These are phyloP conservation scores for Zaprionus obscuricornis DNA, from an alignment of 2,888 invertebrate species.

Conservation along the genomic window DNA sequence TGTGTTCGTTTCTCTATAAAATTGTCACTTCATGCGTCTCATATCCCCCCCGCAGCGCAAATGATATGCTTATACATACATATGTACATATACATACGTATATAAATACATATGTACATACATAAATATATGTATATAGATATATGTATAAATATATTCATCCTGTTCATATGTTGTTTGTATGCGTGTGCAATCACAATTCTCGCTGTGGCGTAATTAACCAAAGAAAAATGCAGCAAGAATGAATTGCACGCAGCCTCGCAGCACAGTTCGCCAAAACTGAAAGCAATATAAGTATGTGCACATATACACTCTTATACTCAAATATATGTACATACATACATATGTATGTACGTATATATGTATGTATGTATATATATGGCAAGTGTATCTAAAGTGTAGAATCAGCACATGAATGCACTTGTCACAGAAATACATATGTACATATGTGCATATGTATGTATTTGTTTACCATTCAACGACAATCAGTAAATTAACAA, in stretches of 20 bases:
- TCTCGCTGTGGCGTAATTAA: slow-evolving; percentile 59
- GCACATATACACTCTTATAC: background rate
- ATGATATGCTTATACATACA: slow-evolving; percentile 15
- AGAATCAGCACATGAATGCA: slow-evolving; percentile 24
- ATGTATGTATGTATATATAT: background rate
- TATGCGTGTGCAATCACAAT: slow-evolving; percentile 29
- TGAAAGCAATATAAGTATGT: too few relatives aligned
- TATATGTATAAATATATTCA: too few relatives aligned
- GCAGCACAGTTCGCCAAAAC: slow-evolving; percentile 15
- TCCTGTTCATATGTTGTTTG: too few relatives aligned
- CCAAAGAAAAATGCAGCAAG: slow-evolving; percentile 50
- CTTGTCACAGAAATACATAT: slow-evolving; percentile 34
- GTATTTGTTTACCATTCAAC: slow-evolving; percentile 45
- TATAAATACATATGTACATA: slow-evolving; percentile 14
- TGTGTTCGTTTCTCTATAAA: too few relatives aligned
- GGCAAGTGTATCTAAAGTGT: slow-evolving; percentile 18
- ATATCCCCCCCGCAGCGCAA: background rate
- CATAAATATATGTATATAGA: background rate
- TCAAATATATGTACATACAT: background rate
- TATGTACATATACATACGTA: background rate
- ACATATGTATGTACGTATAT: background rate
- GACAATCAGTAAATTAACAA: slow-evolving; percentile 30
- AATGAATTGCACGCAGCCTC: slow-evolving; percentile 54
- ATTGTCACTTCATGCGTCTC: slow-evolving; percentile 32
- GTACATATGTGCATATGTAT: slow-evolving; percentile 42